Base-by-base conservation (phyloP, 2,888 invertebrate genomes). In the Endotricha flammealis region DNA sequence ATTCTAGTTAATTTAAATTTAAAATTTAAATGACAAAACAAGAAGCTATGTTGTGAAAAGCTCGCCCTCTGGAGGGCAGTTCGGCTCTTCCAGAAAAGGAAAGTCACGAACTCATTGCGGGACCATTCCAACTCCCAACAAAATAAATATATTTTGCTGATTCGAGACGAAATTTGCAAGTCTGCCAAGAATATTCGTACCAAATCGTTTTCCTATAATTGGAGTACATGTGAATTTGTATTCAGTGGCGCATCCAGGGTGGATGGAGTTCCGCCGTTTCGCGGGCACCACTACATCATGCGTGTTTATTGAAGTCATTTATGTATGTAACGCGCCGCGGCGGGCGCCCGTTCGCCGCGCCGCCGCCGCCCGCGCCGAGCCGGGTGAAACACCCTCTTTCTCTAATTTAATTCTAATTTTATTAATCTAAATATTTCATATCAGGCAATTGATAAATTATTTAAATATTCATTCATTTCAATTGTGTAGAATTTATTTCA, bases 181-280 rank as follows among this genome's bases (percentile, higher is more conserved):
- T 86, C 81, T 83, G 85, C 85, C 85, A 85, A 85, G 83, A 83
- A 85, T 83, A 85, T 86, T 83, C 78, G 75, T 82, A 83, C 74
- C 80, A 85, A 85, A 86, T 86, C 85, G 85, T 86, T 86, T 86
- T 86, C 85, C 85, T 85, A 85, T 86, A 86, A 86, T 86, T 86
- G 85, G 85, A 85, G 82, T 85, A 85, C 83, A 85, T 86, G 77
- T 82, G 83, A 83, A 86, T 86, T 85, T 82, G 85, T 86, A 86
- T 86, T 86, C 85, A 83, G 83, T 75, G 67, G 81, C 81, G 82
- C 81, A 81, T 82, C 80, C 67, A 77, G 72, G 65, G 75, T 70
- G 78, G 77, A 80, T 82, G 81, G 78, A 79, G 80, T 78, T 80
- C 64, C 70, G 71, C 76, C 79, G 67, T 78, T 82, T 73, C 80